Evolutionary conservation across 2,797 vertebrate species (phyloP).

Genomic region (Crocodylus rhombifer): DNA sequence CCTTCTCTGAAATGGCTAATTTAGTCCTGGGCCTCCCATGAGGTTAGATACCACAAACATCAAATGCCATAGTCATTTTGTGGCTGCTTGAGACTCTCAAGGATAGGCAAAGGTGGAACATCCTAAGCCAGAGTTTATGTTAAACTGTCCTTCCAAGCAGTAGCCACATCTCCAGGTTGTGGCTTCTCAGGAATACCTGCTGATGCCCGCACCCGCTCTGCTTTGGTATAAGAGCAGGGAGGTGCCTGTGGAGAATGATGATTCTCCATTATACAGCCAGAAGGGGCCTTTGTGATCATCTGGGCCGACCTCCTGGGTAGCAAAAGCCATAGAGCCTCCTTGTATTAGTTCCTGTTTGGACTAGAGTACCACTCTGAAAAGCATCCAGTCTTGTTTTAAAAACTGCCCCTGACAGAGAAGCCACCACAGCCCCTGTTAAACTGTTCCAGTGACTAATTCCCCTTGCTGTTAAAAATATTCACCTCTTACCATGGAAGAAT

Average conservation of each 20-base stretch:
- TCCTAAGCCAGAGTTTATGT: background rate
- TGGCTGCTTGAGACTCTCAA: background rate
- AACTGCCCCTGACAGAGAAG: background rate
- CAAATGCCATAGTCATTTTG: fast-evolving
- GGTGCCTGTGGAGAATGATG: background rate
- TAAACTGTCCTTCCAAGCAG: background rate
- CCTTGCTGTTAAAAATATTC: background rate
- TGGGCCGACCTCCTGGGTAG: background rate
- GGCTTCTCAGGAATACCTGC: background rate
- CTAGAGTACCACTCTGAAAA: background rate
- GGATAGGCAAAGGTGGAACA: fast-evolving
- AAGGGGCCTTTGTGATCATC: background rate
- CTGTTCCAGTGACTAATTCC: background rate
- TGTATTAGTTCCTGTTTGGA: background rate
- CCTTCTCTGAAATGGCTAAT: background rate
- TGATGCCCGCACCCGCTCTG: background rate
- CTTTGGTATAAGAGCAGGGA: background rate
- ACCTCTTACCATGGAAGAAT: too few relatives aligned
- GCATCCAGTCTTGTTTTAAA: background rate
- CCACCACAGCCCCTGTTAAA: background rate
- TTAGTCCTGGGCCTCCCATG: background rate
- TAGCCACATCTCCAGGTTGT: background rate
- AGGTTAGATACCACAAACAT: fast-evolving
- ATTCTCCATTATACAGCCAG: background rate
- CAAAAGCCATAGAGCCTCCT: background rate